phyloP scores from a whole-genome alignment of 2,888 invertebrate genomes.

The Tenthredo scrophulariae region DNA sequence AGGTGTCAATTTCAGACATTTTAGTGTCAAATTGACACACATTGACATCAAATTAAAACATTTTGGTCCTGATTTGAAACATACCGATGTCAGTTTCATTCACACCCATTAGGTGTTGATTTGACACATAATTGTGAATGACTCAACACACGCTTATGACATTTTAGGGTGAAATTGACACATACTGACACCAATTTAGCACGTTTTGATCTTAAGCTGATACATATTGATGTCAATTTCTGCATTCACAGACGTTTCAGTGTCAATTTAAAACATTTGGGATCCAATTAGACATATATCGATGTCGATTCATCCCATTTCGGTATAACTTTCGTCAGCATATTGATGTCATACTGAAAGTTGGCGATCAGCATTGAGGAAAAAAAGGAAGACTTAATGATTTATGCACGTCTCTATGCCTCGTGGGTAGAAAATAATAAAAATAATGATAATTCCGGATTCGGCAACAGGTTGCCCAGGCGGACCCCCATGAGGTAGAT shows the following conservation, averaged over 20 bases:
- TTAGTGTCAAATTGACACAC: neutral
- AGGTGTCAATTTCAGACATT: neutral
- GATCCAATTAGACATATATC: neutral
- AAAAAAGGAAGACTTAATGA: neutral
- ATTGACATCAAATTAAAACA: neutral
- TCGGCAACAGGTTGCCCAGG: constrained; percentile 20
- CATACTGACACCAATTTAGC: neutral
- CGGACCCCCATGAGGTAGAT: neutral
- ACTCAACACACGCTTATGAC: neutral
- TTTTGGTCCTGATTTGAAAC: neutral
- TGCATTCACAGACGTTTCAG: neutral
- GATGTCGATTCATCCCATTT: neutral
- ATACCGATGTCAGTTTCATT: neutral
- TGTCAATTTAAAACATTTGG: neutral
- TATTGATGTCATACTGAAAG: neutral
- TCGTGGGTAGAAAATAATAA: neutral
- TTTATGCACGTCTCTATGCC: neutral
- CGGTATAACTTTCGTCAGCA: neutral
- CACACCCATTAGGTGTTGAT: neutral
- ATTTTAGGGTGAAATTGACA: neutral
- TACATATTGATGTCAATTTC: neutral
- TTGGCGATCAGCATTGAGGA: neutral
- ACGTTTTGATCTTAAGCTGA: neutral
- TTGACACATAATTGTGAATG: neutral
- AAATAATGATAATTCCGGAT: constrained; percentile 5